A percentile compares a stretch with the other conserved stretches of the same genome.
Evolutionary conservation across 2,113 vertebrate genomes (phyloP).

Genomic region (Odocoileus virginianus): DNA sequence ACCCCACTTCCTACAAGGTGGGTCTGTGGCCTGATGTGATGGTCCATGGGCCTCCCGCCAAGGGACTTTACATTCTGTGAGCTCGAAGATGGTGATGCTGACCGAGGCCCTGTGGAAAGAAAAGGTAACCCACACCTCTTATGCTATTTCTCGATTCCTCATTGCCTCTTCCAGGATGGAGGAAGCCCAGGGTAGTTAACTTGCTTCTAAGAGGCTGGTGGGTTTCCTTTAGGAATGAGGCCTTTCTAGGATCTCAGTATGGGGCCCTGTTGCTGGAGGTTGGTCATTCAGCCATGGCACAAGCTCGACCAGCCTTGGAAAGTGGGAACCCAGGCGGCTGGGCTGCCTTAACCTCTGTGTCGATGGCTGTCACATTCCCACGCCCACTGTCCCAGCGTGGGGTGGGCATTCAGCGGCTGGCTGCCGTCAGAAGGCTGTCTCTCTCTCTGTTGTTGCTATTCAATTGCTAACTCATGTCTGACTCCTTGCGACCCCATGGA

Average conservation of each 20-base stretch:
- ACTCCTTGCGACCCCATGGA: not conserved
- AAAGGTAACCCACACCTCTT: not conserved
- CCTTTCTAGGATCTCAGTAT: not conserved
- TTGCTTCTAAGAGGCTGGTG: not conserved
- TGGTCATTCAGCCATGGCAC: not conserved
- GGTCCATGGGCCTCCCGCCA: rapidly evolving
- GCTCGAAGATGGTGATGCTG: not conserved
- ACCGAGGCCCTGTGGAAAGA: not conserved
- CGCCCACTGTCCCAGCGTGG: not conserved
- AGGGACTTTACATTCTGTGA: not conserved
- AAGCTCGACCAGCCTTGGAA: not conserved
- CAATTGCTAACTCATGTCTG: not conserved
- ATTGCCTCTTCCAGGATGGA: not conserved
- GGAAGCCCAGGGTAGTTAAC: not conserved
- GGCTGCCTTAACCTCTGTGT: not conserved
- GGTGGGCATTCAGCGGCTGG: not conserved
- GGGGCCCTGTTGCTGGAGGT: not conserved
- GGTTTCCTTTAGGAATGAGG: not conserved
- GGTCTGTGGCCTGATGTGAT: not conserved
- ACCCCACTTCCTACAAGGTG: not conserved
- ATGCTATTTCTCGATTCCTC: rapidly evolving
- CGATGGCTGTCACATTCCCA: rapidly evolving
- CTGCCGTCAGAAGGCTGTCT: not conserved
- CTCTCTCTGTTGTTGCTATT: not conserved
- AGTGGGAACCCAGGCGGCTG: rapidly evolving